phyloP scores from a whole-genome alignment of 2,113 vertebrate species.

The Trogon melanurus region DNA sequence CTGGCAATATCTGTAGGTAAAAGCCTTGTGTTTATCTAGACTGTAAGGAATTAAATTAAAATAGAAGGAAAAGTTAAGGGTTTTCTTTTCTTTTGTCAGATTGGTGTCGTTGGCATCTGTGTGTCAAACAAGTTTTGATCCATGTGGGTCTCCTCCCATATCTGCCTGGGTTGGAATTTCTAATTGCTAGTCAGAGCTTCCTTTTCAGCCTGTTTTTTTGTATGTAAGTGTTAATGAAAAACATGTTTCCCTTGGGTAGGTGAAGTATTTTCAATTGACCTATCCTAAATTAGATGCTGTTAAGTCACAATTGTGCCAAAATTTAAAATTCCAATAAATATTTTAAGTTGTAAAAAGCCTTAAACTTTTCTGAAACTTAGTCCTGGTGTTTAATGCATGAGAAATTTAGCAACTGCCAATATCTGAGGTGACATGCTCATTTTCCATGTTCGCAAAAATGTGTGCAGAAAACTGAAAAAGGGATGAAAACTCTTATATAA shows the following conservation, averaged over 20 bases:
- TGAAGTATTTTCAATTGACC: conserved; percentile 47
- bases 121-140: conserved; percentile 71
- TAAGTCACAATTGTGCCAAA: conserved; percentile 22
- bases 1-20: neutral
- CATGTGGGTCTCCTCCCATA: conserved; percentile 68
- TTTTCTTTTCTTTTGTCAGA: conserved; percentile 70
- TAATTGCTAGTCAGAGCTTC: conserved; percentile 68
- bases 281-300: conserved; percentile 51
- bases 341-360: neutral
- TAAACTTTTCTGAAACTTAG: conserved; percentile 28
- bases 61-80: conserved; percentile 58
- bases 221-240: conserved; percentile 70
- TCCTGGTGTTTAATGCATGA: conserved; percentile 44
- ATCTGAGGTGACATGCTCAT: neutral
- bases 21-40: conserved; percentile 45
- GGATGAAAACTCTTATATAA: neutral
- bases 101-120: conserved; percentile 71
- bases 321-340: neutral
- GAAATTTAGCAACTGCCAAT: neutral
- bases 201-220: conserved; percentile 70
- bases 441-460: neutral
- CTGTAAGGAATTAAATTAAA: conserved; percentile 52
- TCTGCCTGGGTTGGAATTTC: conserved; percentile 69
- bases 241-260: conserved; percentile 62
- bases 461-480: neutral